Percentiles rank a stretch among this genome's conserved stretches.
These are phyloP conservation scores for Hycleus phaleratus DNA, from an alignment of 1,140 invertebrate species.

Conservation along the genomic window DNA sequence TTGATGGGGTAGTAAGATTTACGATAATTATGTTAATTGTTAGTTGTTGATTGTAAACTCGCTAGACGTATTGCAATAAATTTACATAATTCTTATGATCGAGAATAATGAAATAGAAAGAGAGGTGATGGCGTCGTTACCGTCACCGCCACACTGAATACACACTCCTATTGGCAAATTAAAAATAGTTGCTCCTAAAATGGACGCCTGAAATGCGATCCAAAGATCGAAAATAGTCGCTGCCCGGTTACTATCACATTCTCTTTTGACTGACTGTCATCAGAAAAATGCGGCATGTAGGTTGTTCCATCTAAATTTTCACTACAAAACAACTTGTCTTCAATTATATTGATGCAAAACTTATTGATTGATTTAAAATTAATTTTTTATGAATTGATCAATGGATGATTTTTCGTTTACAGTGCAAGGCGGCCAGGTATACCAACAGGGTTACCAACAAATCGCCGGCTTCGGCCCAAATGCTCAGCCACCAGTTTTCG, in stretches of 20 bases:
- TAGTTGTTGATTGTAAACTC: too few species aligned
- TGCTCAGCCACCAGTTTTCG: conserved; percentile 80
- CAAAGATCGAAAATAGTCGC: conserved; percentile 31
- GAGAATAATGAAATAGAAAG: too few species aligned
- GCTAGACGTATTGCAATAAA: background rate
- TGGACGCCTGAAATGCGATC: conserved; percentile 54
- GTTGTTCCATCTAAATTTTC: background rate
- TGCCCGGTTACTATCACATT: conserved; percentile 13
- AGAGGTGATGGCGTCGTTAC: background rate
- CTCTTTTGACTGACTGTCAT: conserved; percentile 10
- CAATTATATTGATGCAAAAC: background rate
- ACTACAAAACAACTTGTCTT: background rate
- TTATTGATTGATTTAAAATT: background rate
- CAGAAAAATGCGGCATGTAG: conserved; percentile 16
- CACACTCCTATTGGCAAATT: conserved; percentile 32
- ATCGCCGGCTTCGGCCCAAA: conserved; percentile 48
- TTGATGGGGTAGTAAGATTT: too few species aligned
- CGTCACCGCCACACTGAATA: background rate
- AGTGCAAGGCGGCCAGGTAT: conserved; percentile 45
- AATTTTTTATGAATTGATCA: background rate
- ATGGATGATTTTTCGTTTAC: conserved; percentile 35
- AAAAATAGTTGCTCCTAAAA: conserved; percentile 53
- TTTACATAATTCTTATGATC: conserved; percentile 12
- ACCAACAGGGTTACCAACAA: conserved; percentile 46
- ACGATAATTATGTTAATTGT: too few species aligned